These are phyloP conservation scores for Nebria salina DNA, from an alignment of 2,888 invertebrate species.

Conservation along the genomic window DNA sequence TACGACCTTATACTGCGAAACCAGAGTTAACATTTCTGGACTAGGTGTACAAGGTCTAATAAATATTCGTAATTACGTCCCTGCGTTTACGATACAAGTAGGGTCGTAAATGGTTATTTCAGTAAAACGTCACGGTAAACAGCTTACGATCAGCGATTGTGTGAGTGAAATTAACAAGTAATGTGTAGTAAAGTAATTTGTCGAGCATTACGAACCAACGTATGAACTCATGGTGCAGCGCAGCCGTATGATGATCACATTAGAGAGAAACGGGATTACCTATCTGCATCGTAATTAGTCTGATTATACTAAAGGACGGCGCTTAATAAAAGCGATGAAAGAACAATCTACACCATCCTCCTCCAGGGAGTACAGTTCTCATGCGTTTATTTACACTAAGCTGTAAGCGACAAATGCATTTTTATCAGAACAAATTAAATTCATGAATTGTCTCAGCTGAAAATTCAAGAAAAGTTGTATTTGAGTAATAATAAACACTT, in stretches of 20 bases:
- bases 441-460: too few relatives aligned
- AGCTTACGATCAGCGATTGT: slow-evolving; percentile 7
- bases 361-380: background rate
- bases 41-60: background rate
- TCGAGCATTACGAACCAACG: background rate
- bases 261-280: background rate
- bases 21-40: too few relatives aligned
- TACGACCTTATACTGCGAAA: too few relatives aligned
- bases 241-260: background rate
- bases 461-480: too few relatives aligned
- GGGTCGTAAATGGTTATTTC: background rate
- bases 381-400: background rate
- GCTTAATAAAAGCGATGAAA: slow-evolving; percentile 3
- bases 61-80: background rate
- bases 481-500: too few relatives aligned
- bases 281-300: slow-evolving; percentile 10
- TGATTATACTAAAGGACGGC: background rate
- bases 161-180: slow-evolving; percentile 9
- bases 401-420: background rate
- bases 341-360: background rate
- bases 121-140: background rate
- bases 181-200: slow-evolving; percentile 17
- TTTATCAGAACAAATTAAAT: background rate
- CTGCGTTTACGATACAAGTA: background rate
- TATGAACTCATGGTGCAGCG: background rate